Evolutionary conservation across 2,888 invertebrate genomes (phyloP), one percentile per base, ranked within the genome.

Genomic region (Lasioglossum oenotherae): DNA sequence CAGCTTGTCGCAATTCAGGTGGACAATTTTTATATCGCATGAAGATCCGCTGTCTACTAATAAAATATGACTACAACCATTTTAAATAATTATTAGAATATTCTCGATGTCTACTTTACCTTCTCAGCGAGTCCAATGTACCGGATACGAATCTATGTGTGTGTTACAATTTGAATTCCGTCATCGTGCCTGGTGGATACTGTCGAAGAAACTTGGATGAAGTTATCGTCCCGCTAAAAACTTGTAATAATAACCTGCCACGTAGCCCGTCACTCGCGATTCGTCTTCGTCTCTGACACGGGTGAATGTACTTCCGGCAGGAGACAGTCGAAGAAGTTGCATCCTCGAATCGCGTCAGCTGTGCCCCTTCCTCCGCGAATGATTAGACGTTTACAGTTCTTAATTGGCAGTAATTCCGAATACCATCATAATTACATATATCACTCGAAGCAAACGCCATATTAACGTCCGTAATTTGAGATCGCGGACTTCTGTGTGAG

Each of bases 221-320:
- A 86, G 78, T n/a, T 57, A 49, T 78, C 74, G 14, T 74, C n/a
- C 16, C 6, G 71, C 31, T 78, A 78, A 78, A 86, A 86, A 81
- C 53, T 78, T 84, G 64, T 74, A 81, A 84, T 84, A 86, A 86
- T 74, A 74, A 74, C 44, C 80, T 81, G 75, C 16, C 64, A 31
- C 27, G 53, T 4, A 6, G 31, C 27, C 10, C n/a, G 77, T 80
- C 69, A 23, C 46, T 6, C 44, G 71, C 74, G 80, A 80, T 84
- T 84, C 78, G 35, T 84, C 81, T 80, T 86, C 78, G 75, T 85
- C 84, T n/a, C 35, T 46, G 84, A 74, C 78, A 69, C 41, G 44
- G 41, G 27, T 31, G 72, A 19, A 19, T 8, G 60, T 35, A 64
- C 53, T 73, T 78, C 78, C 74, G 71, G 49, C 60, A 23, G 27